Conservation (phyloP, 2,888 invertebrate species). For the Chelonus formosanus region DNA sequence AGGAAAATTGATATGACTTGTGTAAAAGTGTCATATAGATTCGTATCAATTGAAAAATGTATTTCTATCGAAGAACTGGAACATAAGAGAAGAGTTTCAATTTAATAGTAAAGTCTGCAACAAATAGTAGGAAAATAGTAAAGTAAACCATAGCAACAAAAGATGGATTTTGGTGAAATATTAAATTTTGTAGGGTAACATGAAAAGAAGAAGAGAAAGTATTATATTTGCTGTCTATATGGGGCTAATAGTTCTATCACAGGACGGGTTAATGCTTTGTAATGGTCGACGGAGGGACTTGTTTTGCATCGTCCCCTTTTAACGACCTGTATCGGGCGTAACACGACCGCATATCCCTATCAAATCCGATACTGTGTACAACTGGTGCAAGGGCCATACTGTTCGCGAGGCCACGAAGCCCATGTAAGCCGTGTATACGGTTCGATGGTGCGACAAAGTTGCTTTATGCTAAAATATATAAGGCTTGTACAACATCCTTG, state of each 20-base stretch:
- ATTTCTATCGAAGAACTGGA: too few species aligned
- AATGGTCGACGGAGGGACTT: slow-evolving; percentile 51
- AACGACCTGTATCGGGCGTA: slow-evolving; percentile 54
- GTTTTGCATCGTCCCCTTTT: slow-evolving; percentile 51
- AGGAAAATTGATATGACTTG: too few species aligned
- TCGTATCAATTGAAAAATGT: too few species aligned
- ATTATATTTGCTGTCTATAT: slow-evolving; percentile 47
- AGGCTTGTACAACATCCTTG: slow-evolving; percentile 31
- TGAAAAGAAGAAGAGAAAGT: slow-evolving; percentile 34
- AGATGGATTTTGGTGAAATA: too few species aligned
- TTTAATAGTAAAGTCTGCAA: too few species aligned
- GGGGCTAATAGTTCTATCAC: slow-evolving; percentile 37
- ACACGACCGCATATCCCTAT: slow-evolving; percentile 55
- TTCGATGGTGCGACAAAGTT: slow-evolving; percentile 12
- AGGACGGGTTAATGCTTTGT: slow-evolving; percentile 31
- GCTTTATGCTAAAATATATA: slow-evolving; percentile 1
- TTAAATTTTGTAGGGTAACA: slow-evolving; percentile 13
- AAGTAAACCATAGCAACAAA: too few species aligned
- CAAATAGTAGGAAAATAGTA: too few species aligned
- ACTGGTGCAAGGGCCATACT: slow-evolving; percentile 32
- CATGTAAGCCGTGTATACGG: slow-evolving; percentile 21
- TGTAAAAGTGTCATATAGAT: too few species aligned
- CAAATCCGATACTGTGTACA: slow-evolving; percentile 53
- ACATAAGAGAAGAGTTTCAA: too few species aligned
- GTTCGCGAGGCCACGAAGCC: slow-evolving; percentile 36